Conservation (phyloP, 2,888 invertebrate species). For the Pterobdella sp. region DNA sequence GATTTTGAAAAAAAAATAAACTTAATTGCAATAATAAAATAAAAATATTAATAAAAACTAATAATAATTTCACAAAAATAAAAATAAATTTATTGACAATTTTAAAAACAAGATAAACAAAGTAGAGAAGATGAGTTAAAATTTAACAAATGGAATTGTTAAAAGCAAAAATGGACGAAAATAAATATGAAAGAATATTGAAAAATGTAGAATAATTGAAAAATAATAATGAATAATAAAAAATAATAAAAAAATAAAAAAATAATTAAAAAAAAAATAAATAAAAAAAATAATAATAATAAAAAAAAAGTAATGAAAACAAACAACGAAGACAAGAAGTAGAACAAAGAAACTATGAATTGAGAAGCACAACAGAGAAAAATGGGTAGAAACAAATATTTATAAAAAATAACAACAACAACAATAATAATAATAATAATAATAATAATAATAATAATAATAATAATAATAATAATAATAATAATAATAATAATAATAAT, state of each 20-base stretch:
- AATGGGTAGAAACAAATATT: not conserved
- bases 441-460: conserved; percentile 2
- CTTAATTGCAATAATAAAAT: too few species aligned
- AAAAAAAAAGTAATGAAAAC: not conserved
- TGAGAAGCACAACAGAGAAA: conserved; percentile 57
- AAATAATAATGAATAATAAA: not conserved
- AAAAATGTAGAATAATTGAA: not conserved
- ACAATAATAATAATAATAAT: not conserved
- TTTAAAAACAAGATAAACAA: not conserved
- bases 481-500: not conserved
- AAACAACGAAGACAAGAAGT: not conserved
- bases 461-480: not conserved
- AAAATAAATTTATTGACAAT: too few species aligned
- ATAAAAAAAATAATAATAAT: not conserved
- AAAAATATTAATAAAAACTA: too few species aligned
- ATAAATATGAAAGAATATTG: not conserved
- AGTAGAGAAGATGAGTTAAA: not conserved
- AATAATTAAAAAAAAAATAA: conserved; percentile 1
- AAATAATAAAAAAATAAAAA: not conserved
- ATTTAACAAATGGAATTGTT: not conserved
- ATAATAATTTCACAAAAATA: too few species aligned
- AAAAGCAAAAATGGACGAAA: not conserved
- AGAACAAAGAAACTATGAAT: not conserved
- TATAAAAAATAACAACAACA: not conserved
- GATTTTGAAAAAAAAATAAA: too few species aligned